Evolutionary conservation across 2,113 vertebrate species (phyloP).

Genomic region (Zosterops borbonicus): DNA sequence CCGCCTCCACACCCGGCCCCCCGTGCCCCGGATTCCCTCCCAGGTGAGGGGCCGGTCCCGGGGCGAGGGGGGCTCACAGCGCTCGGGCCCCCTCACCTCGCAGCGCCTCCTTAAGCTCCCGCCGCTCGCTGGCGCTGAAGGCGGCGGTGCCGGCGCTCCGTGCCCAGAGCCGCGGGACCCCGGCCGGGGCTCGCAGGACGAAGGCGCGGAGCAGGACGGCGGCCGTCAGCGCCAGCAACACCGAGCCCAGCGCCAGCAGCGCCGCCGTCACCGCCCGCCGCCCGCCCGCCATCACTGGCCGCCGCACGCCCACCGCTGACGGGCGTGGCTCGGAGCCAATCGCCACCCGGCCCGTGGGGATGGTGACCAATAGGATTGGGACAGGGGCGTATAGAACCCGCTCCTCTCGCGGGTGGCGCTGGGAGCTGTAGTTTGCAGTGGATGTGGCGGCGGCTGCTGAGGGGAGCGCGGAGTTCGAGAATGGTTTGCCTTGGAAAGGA

Average conservation of each 20-base stretch:
- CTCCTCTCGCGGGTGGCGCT: not conserved
- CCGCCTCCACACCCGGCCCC: not conserved
- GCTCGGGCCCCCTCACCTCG: constrained; percentile 66
- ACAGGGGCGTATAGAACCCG: accelerated
- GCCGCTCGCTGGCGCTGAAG: constrained; percentile 46
- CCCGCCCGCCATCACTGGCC: not conserved
- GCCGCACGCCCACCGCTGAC: not conserved
- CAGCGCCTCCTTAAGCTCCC: constrained; percentile 62
- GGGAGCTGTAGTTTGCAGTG: not conserved
- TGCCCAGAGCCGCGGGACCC: not conserved
- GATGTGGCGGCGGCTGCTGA: accelerated
- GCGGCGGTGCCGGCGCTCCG: not conserved
- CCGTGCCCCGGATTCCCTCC: not conserved
- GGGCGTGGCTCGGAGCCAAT: not conserved
- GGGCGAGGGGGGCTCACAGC: not conserved
- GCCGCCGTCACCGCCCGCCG: not conserved
- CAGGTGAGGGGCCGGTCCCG: not conserved
- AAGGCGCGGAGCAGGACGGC: constrained; percentile 31
- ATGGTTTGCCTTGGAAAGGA: not conserved
- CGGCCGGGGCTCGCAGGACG: not conserved
- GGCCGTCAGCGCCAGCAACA: not conserved
- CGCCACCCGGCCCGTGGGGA: accelerated
- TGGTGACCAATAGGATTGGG: not conserved
- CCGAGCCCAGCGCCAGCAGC: not conserved
- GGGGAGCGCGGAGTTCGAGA: accelerated